phyloP scores from a whole-genome alignment of 2,888 invertebrate genomes.

The Volucella inanis region DNA sequence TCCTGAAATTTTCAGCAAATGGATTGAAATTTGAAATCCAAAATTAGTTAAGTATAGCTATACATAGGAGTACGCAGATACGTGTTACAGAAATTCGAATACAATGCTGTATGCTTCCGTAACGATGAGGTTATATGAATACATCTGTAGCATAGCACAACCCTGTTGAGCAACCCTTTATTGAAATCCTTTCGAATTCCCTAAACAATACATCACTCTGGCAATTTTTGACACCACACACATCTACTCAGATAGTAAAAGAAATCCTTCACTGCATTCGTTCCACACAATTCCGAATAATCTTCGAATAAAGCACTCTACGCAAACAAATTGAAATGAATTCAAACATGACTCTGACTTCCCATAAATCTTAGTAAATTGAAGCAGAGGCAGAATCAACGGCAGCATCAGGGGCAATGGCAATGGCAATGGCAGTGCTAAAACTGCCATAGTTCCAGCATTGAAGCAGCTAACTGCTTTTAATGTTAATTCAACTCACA shows the following conservation, averaged over 20 bases:
- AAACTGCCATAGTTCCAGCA: too few species aligned
- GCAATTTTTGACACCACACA: conserved; percentile 39
- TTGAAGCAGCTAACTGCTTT: conserved; percentile 20
- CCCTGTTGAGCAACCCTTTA: too few species aligned
- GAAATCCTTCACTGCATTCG: conserved; percentile 37
- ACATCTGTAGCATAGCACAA: too few species aligned
- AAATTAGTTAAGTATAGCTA: too few species aligned
- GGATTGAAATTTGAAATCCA: too few species aligned
- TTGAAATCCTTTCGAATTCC: conserved; percentile 7
- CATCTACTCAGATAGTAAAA: conserved; percentile 35
- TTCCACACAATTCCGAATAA: conserved; percentile 30
- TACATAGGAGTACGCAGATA: too few species aligned
- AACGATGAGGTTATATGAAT: too few species aligned
- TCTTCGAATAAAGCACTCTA: conserved; percentile 45
- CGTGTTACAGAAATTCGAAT: too few species aligned
- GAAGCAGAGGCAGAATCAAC: conserved; percentile 18
- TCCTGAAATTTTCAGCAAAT: too few species aligned
- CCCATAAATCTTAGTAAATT: conserved; percentile 66
- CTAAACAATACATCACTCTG: conserved; percentile 28
- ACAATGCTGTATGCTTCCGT: too few species aligned
- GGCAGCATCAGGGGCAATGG: too few species aligned
- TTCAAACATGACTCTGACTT: conserved; percentile 40
- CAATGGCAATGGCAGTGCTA: too few species aligned
- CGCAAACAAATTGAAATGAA: conserved; percentile 54
- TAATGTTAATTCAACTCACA: conserved; percentile 43